These are phyloP conservation scores for Seriola quinqueradiata DNA, from an alignment of 2,113 vertebrate genomes.

Conservation along the genomic window DNA sequence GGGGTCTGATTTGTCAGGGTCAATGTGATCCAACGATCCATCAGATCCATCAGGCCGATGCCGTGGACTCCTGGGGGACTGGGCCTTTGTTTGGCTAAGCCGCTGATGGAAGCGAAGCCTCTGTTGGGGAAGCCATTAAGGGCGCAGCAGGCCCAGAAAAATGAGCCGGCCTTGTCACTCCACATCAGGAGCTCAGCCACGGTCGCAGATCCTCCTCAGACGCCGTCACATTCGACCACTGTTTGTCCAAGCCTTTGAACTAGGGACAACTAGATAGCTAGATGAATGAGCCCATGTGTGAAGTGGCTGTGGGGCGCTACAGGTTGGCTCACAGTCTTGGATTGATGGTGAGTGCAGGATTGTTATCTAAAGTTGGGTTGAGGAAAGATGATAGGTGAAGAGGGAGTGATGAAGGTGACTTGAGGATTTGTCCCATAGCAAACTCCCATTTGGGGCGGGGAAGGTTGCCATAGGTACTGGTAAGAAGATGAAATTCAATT, in stretches of 20 bases:
- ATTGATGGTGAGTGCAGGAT: constrained; percentile 62
- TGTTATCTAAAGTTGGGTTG: constrained; percentile 77
- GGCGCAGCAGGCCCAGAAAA: constrained; percentile 79
- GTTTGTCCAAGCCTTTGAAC: constrained; percentile 77
- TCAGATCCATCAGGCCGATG: constrained; percentile 72
- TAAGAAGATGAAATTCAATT: not conserved
- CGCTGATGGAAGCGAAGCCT: constrained; percentile 81
- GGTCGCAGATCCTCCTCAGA: constrained; percentile 64
- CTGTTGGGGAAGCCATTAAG: constrained; percentile 84
- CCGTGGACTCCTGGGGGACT: constrained; percentile 72
- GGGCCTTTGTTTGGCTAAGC: constrained; percentile 79
- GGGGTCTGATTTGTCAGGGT: constrained; percentile 78
- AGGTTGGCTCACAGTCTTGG: constrained; percentile 57
- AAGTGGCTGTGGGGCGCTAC: constrained; percentile 57
- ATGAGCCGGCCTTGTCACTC: constrained; percentile 82
- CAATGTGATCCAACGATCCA: constrained; percentile 74
- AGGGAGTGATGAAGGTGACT: constrained; percentile 49
- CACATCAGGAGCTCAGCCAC: constrained; percentile 75
- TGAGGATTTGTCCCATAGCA: not conserved
- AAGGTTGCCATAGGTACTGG: not conserved
- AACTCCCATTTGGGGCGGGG: not conserved
- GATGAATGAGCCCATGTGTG: constrained; percentile 75
- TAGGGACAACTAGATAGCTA: constrained; percentile 59
- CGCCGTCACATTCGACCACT: constrained; percentile 70
- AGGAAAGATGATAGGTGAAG: constrained; percentile 52